These are phyloP conservation scores for Patella depressa DNA, from an alignment of 2,888 invertebrate species.

Conservation along the genomic window DNA sequence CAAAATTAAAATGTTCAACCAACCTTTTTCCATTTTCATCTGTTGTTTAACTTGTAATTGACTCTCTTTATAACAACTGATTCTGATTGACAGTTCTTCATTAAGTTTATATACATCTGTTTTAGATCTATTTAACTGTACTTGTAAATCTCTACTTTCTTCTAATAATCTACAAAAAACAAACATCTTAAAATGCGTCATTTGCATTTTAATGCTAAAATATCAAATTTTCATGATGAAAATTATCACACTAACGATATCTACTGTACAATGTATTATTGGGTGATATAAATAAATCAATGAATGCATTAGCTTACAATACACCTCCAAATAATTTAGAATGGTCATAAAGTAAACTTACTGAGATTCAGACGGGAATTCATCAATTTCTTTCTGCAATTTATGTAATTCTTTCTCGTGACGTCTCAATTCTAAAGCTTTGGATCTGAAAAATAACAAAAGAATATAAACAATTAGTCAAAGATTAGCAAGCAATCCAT, in stretches of 20 bases:
- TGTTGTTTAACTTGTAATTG: constrained; percentile 65
- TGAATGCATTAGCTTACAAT: too few species aligned
- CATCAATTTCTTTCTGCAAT: constrained; percentile 6
- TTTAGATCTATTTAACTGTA: constrained; percentile 87
- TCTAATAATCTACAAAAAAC: constrained; percentile 72
- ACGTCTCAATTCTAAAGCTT: background rate
- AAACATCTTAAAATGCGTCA: background rate
- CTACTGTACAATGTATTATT: too few species aligned
- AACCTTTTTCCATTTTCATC: constrained; percentile 50
- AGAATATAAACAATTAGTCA: background rate
- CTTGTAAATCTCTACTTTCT: constrained; percentile 78
- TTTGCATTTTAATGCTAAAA: too few species aligned
- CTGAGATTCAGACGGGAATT: background rate
- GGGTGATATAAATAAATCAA: too few species aligned
- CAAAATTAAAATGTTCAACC: background rate
- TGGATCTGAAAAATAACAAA: constrained; percentile 1
- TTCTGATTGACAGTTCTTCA: constrained; percentile 95
- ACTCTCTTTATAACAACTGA: constrained; percentile 75
- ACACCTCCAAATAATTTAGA: too few species aligned
- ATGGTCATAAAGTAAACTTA: background rate
- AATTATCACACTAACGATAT: too few species aligned
- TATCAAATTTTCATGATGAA: too few species aligned
- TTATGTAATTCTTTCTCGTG: constrained; percentile 9
- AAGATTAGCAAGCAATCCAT: background rate
- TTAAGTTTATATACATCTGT: constrained; percentile 88